These are phyloP conservation scores for Anoplius nigerrimus DNA, from an alignment of 2,888 invertebrate genomes.

Conservation along the genomic window DNA sequence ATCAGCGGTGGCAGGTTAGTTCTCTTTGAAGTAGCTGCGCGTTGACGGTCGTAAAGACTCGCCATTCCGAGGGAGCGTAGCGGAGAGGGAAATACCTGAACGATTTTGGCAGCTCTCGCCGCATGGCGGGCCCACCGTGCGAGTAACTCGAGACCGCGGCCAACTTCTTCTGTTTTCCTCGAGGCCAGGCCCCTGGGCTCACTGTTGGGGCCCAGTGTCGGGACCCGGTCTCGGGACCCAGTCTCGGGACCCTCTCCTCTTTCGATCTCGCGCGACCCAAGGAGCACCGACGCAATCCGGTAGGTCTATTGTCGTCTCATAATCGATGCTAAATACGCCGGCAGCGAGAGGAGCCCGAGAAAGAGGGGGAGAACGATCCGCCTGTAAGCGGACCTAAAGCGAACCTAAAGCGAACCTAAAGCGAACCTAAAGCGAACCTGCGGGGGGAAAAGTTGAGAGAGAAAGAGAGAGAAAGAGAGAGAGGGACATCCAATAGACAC, in stretches of 20 bases:
- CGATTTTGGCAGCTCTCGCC: constrained; percentile 51
- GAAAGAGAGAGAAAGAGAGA: constrained; percentile 23
- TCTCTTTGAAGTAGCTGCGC: no score
- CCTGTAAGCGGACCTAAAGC: background rate
- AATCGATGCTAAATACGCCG: constrained; percentile 69
- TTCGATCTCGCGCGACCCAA: constrained; percentile 4
- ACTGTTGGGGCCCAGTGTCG: no score
- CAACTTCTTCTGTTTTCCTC: constrained; percentile 40
- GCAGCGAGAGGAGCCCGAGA: constrained; percentile 29
- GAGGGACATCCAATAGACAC: constrained; percentile 53
- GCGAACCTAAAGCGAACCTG: no score
- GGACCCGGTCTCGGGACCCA: constrained; percentile 11
- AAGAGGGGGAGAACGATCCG: constrained; percentile 4
- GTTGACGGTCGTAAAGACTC: no score
- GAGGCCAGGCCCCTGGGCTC: constrained; percentile 4
- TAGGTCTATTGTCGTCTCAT: constrained; percentile 69
- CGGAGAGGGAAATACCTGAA: constrained; percentile 44
- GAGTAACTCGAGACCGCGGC: constrained; percentile 58
- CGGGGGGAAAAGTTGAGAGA: constrained; percentile 4
- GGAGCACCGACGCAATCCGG: constrained; percentile 50
- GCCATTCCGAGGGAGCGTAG: no score
- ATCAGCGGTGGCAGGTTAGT: background rate
- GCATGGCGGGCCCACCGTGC: constrained; percentile 48
- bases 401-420: background rate
- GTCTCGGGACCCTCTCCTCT: constrained; percentile 10